phyloP scores from a whole-genome alignment of 2,113 vertebrate genomes.

The Aphelocoma coerulescens region DNA sequence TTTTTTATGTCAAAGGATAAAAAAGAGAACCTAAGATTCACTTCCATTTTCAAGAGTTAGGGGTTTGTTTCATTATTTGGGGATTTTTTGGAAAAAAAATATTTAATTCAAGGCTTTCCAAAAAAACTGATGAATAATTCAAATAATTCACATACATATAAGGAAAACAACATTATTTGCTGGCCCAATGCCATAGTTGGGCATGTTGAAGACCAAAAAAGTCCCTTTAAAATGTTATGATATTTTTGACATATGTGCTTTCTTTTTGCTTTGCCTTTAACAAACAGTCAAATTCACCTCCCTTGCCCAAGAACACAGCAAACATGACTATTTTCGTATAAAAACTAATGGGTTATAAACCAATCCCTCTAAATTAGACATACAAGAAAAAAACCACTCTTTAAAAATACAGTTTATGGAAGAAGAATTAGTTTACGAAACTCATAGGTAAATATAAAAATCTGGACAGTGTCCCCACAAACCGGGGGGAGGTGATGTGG shows the following conservation, averaged over 20 bases:
- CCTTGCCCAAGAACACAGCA: neutral
- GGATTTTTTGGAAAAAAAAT: neutral
- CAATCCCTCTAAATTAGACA: neutral
- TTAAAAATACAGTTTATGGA: neutral
- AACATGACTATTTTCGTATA: neutral
- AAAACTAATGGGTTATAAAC: neutral
- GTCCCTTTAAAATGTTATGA: neutral
- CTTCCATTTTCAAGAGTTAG: neutral
- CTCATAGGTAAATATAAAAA: neutral
- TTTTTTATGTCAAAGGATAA: neutral
- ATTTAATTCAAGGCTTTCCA: neutral
- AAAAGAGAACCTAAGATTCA: neutral
- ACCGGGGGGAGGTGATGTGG: neutral
- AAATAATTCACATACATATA: slow-evolving; percentile 26
- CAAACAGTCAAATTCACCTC: neutral
- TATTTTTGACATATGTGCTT: neutral
- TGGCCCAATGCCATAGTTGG: neutral
- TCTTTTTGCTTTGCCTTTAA: neutral
- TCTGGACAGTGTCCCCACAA: neutral
- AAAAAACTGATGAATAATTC: neutral
- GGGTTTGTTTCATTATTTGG: neutral
- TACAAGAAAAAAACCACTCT: accelerated
- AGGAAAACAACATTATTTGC: slow-evolving; percentile 27
- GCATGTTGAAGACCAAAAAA: slow-evolving; percentile 3
- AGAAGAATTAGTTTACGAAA: neutral